Evolutionary conservation across 1,140 invertebrate species (phyloP).

Genomic region (Drosophila biarmipes): DNA sequence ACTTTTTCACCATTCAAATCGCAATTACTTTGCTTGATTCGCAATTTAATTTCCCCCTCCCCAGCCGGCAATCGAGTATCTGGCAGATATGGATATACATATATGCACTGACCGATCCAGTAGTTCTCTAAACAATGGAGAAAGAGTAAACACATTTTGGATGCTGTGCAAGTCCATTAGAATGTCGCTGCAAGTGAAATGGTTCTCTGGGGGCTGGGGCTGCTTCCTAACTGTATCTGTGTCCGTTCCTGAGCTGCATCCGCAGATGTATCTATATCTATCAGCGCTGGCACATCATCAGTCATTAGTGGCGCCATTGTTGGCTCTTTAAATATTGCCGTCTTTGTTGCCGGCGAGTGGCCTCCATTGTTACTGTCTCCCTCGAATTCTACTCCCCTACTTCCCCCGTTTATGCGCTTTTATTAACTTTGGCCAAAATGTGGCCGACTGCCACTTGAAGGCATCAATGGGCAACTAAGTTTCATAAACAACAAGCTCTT

Average conservation of each 20-base stretch:
- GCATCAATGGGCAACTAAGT: conserved; percentile 56
- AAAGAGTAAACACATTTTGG: conserved; percentile 53
- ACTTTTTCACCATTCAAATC: conserved; percentile 83
- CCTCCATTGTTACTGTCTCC: conserved; percentile 64
- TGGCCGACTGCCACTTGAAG: conserved; percentile 71
- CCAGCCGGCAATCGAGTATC: conserved; percentile 38
- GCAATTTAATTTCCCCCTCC: conserved; percentile 67
- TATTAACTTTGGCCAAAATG: conserved; percentile 79
- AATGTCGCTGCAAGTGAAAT: conserved; percentile 40
- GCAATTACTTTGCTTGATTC: conserved; percentile 82
- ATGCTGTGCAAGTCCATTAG: conserved; percentile 41
- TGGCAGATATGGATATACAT: conserved; percentile 36
- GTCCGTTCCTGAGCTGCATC: conserved; percentile 18
- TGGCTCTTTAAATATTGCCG: conserved; percentile 52
- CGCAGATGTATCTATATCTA: conserved; percentile 52
- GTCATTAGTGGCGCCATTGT: conserved; percentile 83
- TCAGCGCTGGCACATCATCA: conserved; percentile 80
- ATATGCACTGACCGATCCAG: conserved; percentile 45
- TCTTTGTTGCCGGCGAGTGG: conserved; percentile 47
- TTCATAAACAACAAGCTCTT: conserved; percentile 65
- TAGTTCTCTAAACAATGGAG: conserved; percentile 67
- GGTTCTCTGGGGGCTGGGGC: conserved; percentile 4
- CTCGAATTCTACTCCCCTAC: conserved; percentile 3
- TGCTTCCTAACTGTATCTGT: neutral
- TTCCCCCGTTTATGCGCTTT: conserved; percentile 66